phyloP scores from a whole-genome alignment of 2,113 vertebrate species.

The Spheniscus mendiculus region DNA sequence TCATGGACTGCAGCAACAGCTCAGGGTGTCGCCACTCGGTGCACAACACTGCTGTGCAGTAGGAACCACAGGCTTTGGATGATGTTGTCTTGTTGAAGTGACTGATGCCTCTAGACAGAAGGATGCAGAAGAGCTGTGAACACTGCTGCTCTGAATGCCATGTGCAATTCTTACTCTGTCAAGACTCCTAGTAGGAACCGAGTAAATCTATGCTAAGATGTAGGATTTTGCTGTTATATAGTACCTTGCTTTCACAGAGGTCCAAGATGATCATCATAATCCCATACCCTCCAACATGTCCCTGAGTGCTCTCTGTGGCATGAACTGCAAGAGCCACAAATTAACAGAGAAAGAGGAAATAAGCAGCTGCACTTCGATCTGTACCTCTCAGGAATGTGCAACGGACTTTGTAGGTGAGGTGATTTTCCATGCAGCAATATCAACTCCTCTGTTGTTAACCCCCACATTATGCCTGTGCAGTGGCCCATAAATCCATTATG shows the following conservation, averaged over 20 bases:
- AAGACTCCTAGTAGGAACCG: not conserved
- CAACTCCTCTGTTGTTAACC: not conserved
- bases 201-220: not conserved
- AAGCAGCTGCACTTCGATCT: not conserved
- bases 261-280: not conserved
- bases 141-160: not conserved
- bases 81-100: not conserved
- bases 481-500: not conserved
- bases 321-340: not conserved
- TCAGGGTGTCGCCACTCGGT: rapidly evolving
- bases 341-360: not conserved
- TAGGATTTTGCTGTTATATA: not conserved
- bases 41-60: not conserved
- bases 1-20: not conserved
- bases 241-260: not conserved
- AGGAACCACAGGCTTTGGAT: not conserved
- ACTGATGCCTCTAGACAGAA: not conserved
- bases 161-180: not conserved
- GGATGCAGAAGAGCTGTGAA: not conserved
- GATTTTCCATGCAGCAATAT: not conserved
- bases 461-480: not conserved
- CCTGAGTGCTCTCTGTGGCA: not conserved
- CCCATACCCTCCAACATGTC: not conserved
- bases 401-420: not conserved
- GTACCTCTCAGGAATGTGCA: not conserved